Evolutionary conservation across 2,888 invertebrate species (phyloP).

Genomic region (Metalampra italica): DNA sequence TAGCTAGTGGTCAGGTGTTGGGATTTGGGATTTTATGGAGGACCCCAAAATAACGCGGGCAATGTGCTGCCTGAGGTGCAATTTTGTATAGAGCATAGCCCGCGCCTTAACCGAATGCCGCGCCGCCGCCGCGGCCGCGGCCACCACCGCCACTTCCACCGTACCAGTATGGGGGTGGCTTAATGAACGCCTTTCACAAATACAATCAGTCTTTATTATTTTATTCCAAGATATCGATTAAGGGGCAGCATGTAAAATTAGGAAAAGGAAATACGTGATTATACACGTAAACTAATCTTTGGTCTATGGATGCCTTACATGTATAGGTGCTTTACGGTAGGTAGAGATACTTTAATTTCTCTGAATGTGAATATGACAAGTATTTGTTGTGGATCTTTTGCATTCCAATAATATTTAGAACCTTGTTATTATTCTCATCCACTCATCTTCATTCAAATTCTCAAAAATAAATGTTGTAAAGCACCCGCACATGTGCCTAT

Average conservation of each 20-base stretch:
- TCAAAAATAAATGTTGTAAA: conserved; percentile 16
- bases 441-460: no score
- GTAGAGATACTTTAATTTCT: not conserved
- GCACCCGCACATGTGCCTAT: conserved; percentile 21
- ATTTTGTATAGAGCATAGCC: no score
- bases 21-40: no score
- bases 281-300: conserved; percentile 13
- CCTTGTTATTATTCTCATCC: not conserved
- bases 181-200: no score
- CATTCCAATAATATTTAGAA: not conserved
- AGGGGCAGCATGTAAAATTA: conserved; percentile 36
- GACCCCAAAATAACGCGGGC: no score
- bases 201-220: conserved; percentile 5
- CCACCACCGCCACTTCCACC: no score
- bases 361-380: not conserved
- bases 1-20: no score
- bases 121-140: no score
- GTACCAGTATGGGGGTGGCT: no score
- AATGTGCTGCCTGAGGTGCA: no score
- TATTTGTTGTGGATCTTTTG: not conserved
- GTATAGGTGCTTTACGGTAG: not conserved
- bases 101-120: no score
- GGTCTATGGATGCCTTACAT: conserved; percentile 11
- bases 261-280: conserved; percentile 45
- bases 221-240: conserved; percentile 5